phyloP scores from a whole-genome alignment of 30 jellyfish, hydroid and myxozoan species.

The Aurelia aurita region DNA sequence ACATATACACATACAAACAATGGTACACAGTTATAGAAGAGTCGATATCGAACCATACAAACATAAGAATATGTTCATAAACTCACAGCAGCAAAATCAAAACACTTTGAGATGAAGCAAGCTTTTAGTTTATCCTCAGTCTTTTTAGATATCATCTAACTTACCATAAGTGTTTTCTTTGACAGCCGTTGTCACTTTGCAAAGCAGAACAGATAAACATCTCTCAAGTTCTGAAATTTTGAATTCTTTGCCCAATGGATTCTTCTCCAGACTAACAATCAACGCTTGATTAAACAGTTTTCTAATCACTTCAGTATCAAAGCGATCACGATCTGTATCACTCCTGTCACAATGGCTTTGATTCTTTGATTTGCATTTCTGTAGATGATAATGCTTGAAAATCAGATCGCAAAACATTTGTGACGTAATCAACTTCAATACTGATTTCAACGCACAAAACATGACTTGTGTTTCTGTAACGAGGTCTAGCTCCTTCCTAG shows the following conservation, averaged over 20 bases:
- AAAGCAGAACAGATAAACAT: slow-evolving; percentile 29
- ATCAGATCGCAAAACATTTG: slow-evolving; percentile 43
- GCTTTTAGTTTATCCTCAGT: no score
- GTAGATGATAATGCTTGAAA: slow-evolving; percentile 51
- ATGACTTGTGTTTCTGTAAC: slow-evolving; percentile 24
- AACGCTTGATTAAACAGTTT: slow-evolving; percentile 19
- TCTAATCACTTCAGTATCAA: slow-evolving; percentile 11
- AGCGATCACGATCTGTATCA: neutral
- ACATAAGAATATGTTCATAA: no score
- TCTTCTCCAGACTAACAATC: slow-evolving; percentile 27
- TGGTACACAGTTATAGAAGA: no score
- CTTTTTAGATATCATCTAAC: neutral
- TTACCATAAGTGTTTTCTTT: slow-evolving; percentile 23
- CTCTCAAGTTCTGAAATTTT: slow-evolving; percentile 39
- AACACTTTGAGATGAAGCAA: no score
- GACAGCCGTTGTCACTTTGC: slow-evolving; percentile 16
- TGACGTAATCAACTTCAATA: slow-evolving; percentile 40
- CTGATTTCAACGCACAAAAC: slow-evolving; percentile 48
- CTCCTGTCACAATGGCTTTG: slow-evolving; percentile 3
- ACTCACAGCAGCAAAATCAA: no score
- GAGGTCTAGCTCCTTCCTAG: slow-evolving; percentile 29
- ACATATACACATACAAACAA: no score
- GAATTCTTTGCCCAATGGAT: slow-evolving; percentile 19
- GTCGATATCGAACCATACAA: no score
- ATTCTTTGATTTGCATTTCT: slow-evolving; percentile 8